A percentile compares a stretch with the other conserved stretches of the same genome.
phyloP scores from a whole-genome alignment of 2,888 invertebrate genomes.

The Lithophane ornitopus region DNA sequence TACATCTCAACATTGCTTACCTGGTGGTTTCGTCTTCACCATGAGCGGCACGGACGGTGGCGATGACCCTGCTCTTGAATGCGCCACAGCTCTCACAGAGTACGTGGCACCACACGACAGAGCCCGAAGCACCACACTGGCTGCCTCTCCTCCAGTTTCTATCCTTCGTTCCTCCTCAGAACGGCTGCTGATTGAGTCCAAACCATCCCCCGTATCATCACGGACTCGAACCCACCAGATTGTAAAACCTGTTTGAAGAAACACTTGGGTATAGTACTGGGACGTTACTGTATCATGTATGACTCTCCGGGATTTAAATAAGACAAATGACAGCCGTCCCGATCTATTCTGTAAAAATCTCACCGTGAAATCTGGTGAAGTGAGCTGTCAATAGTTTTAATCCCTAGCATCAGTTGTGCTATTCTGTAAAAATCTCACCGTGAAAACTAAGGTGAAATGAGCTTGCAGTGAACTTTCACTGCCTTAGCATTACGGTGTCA shows the following conservation, averaged over 20 bases:
- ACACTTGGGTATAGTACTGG: not conserved
- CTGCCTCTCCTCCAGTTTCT: slow-evolving; percentile 85
- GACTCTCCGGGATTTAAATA: not conserved
- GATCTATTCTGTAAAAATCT: too few species aligned
- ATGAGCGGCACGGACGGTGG: slow-evolving; percentile 81
- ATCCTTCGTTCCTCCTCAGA: slow-evolving; percentile 83
- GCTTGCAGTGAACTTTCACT: too few species aligned
- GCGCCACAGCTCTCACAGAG: slow-evolving; percentile 85
- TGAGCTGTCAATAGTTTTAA: too few species aligned
- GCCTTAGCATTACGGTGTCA: too few species aligned
- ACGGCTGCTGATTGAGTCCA: slow-evolving; percentile 76
- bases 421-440: too few species aligned
- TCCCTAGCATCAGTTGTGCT: too few species aligned
- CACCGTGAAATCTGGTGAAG: too few species aligned
- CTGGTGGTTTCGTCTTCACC: slow-evolving; percentile 87
- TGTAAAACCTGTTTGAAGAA: slow-evolving; percentile 78
- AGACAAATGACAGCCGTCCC: too few species aligned
- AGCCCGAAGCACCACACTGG: slow-evolving; percentile 80
- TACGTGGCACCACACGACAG: slow-evolving; percentile 86
- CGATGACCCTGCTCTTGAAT: slow-evolving; percentile 85
- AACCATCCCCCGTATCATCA: slow-evolving; percentile 81
- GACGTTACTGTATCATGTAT: not conserved
- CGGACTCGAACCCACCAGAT: slow-evolving; percentile 86
- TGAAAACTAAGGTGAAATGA: too few species aligned
- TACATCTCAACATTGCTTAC: slow-evolving; percentile 65